Evolutionary conservation across 2,888 invertebrate species (phyloP).

Genomic region (Drosophila mayaguana): DNA sequence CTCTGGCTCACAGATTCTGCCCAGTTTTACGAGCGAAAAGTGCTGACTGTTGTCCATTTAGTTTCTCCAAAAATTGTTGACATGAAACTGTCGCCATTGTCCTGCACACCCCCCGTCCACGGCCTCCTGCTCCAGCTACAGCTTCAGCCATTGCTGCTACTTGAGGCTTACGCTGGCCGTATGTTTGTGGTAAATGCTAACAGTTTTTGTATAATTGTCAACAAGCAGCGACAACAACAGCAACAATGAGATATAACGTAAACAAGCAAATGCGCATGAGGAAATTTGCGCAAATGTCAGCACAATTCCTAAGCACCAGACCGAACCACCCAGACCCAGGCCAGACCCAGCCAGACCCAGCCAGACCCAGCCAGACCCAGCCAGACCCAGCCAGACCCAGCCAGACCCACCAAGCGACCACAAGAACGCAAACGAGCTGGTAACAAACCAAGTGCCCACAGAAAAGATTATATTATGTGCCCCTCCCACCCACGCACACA

Average conservation of each 20-base stretch:
- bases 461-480: slow-evolving; percentile 64
- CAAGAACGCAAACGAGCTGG: slow-evolving; percentile 46
- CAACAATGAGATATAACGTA: slow-evolving; percentile 69
- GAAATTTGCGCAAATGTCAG: slow-evolving; percentile 71
- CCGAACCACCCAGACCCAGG: background rate
- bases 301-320: slow-evolving; percentile 58
- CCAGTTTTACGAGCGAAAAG: slow-evolving; percentile 73
- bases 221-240: slow-evolving; percentile 43
- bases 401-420: slow-evolving; percentile 19
- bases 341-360: background rate
- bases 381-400: background rate
- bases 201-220: slow-evolving; percentile 80
- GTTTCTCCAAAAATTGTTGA: slow-evolving; percentile 65
- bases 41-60: slow-evolving; percentile 76
- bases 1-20: slow-evolving; percentile 2
- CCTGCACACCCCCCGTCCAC: slow-evolving; percentile 5
- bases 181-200: slow-evolving; percentile 76
- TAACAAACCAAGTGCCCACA: slow-evolving; percentile 27
- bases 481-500: slow-evolving; percentile 6
- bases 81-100: slow-evolving; percentile 74
- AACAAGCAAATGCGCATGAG: slow-evolving; percentile 72
- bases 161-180: slow-evolving; percentile 51
- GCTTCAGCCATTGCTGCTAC: background rate
- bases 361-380: background rate
- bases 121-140: too few relatives aligned